Conservation (phyloP, 2,888 invertebrate species). For the Mystacides longicornis region DNA sequence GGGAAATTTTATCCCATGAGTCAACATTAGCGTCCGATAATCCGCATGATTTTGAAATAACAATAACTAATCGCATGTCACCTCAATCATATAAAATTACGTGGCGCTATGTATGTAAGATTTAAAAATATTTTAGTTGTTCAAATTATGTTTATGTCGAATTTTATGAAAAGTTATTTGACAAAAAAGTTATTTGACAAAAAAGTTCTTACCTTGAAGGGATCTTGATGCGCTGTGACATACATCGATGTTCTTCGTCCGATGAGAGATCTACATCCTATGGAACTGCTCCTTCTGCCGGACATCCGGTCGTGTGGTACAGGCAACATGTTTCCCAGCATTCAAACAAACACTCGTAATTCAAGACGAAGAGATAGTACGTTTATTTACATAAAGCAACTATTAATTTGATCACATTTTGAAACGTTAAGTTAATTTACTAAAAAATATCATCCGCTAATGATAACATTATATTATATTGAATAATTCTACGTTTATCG, state of each 20-base stretch:
- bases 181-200: too few relatives aligned
- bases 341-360: neutral
- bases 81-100: too few relatives aligned
- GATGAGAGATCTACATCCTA: conserved; percentile 58
- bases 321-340: conserved; percentile 38
- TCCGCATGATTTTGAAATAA: too few relatives aligned
- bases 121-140: too few relatives aligned
- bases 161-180: too few relatives aligned
- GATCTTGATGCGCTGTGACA: conserved; percentile 54
- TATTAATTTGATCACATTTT: too few relatives aligned
- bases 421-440: too few relatives aligned
- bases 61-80: too few relatives aligned
- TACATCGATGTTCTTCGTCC: conserved; percentile 60
- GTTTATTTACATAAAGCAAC: neutral
- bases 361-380: neutral
- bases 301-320: conserved; percentile 51
- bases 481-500: neutral
- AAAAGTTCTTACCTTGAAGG: conserved; percentile 57
- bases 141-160: too few relatives aligned
- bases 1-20: too few relatives aligned
- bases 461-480: neutral
- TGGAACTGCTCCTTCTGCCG: conserved; percentile 58
- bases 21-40: too few relatives aligned
- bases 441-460: neutral
- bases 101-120: too few relatives aligned